Percentiles rank a stretch among this genome's conserved stretches.
Evolutionary conservation across 2,113 vertebrate genomes (phyloP).

Genomic region (Willisornis vidua): DNA sequence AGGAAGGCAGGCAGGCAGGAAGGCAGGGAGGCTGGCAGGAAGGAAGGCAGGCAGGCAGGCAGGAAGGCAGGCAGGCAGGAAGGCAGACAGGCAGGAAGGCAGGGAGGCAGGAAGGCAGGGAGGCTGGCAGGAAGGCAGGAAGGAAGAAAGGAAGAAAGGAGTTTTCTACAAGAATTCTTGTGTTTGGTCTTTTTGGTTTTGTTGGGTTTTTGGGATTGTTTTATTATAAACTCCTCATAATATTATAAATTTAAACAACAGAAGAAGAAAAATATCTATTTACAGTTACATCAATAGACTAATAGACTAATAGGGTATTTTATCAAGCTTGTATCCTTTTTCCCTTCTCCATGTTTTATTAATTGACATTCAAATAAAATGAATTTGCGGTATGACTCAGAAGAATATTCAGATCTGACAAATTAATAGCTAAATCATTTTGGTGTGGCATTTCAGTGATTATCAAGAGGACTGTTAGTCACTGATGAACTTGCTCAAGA

Average conservation of each 20-base stretch:
- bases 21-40: too few relatives aligned
- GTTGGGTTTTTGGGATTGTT: accelerated
- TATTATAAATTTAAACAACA: neutral
- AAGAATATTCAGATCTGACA: constrained; percentile 47
- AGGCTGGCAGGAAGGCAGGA: too few relatives aligned
- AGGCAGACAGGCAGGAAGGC: too few relatives aligned
- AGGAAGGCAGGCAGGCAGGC: too few relatives aligned
- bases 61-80: neutral
- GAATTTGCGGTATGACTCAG: constrained; percentile 34
- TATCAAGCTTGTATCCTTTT: neutral
- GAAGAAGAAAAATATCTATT: neutral
- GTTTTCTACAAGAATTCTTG: neutral
- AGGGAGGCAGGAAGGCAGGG: too few relatives aligned
- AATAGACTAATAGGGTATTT: neutral
- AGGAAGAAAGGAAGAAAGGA: neutral
- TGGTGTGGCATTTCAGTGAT: neutral
- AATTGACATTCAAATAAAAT: constrained; percentile 31
- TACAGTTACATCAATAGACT: neutral
- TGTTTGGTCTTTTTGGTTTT: neutral
- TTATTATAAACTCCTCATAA: neutral
- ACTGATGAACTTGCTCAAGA: neutral
- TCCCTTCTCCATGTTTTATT: constrained; percentile 5
- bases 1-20: too few relatives aligned
- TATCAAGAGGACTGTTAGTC: neutral
- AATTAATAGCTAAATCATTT: constrained; percentile 45